Evolutionary conservation across 2,888 invertebrate species (phyloP).

Genomic region (Lottia scabra): DNA sequence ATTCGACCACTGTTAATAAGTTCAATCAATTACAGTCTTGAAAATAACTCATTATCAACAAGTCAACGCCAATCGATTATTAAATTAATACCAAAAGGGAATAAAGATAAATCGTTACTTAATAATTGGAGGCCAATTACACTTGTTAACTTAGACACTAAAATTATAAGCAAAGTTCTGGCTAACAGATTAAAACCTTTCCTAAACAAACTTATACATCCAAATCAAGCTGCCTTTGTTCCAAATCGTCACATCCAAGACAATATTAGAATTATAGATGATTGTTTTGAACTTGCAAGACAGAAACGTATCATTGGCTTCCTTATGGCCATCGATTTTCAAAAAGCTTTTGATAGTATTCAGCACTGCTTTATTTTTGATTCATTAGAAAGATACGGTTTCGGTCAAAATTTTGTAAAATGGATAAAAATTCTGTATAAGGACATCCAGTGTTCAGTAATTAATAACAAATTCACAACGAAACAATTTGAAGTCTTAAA

Average conservation of each 20-base stretch:
- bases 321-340: neutral
- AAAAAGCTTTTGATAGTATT: neutral
- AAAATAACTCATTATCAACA: no score
- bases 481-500: neutral
- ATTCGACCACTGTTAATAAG: no score
- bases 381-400: neutral
- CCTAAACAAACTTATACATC: constrained; percentile 1
- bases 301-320: no score
- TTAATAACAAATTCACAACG: neutral
- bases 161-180: constrained; percentile 1
- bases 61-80: no score
- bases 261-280: no score
- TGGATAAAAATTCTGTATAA: neutral
- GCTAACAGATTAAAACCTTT: neutral
- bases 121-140: neutral
- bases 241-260: neutral
- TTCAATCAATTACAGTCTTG: no score
- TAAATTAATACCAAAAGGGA: no score
- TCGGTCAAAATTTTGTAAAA: constrained; percentile 1
- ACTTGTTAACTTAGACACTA: neutral
- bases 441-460: neutral
- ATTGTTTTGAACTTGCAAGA: no score
- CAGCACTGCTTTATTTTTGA: neutral
- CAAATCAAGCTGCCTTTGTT: neutral
- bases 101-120: no score